These are phyloP conservation scores for Cyclophora albipunctata DNA, from an alignment of 2,888 invertebrate species.

Conservation along the genomic window DNA sequence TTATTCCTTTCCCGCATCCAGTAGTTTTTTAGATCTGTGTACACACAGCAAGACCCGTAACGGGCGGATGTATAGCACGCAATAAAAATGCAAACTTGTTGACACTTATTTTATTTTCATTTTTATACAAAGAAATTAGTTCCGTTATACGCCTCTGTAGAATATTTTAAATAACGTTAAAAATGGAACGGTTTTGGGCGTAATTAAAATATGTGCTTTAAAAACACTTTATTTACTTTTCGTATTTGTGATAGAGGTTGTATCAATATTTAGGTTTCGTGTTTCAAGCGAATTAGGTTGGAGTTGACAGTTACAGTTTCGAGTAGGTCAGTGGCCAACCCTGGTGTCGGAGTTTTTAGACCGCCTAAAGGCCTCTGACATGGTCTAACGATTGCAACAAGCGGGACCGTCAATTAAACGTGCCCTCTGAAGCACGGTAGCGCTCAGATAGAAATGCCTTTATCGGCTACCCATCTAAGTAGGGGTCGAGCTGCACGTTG, in stretches of 20 bases:
- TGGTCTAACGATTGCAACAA: no score
- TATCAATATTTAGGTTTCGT: neutral
- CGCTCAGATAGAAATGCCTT: no score
- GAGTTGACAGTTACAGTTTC: no score
- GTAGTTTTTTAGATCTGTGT: constrained; percentile 19
- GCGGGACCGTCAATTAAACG: no score
- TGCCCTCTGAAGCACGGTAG: no score
- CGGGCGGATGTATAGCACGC: constrained; percentile 20
- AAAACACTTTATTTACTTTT: neutral
- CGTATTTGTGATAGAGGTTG: neutral
- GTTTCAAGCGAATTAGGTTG: neutral
- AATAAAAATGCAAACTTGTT: constrained; percentile 59
- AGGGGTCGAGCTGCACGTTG: no score
- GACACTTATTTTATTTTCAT: constrained; percentile 41
- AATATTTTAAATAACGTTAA: neutral
- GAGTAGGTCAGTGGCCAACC: no score
- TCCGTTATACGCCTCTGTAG: constrained; percentile 9
- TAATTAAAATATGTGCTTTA: neutral
- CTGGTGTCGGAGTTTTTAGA: no score
- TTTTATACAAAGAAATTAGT: constrained; percentile 17
- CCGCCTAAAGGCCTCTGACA: no score
- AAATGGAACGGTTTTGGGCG: neutral
- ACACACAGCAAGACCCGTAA: constrained; percentile 18
- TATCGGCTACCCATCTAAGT: no score
- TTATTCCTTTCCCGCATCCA: no score